A percentile compares a stretch with the other conserved stretches of the same genome.
Conservation (phyloP, 2,797 vertebrate species). For the Melanogrammus aeglefinus region DNA sequence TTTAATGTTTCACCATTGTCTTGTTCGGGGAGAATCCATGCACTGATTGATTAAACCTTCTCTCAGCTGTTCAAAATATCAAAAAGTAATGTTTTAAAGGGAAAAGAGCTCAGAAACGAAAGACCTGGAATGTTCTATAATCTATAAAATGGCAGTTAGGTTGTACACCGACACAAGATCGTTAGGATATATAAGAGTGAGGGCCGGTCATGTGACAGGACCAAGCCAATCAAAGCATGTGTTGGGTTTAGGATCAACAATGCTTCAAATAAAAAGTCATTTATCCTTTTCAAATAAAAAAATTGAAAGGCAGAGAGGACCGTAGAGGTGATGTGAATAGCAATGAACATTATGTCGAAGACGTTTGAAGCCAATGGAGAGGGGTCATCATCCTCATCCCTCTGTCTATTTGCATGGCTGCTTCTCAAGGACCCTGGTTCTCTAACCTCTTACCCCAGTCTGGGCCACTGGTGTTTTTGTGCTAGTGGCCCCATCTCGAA, state of each 20-base stretch:
- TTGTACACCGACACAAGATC: slow-evolving; percentile 54
- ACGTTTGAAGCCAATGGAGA: slow-evolving; percentile 51
- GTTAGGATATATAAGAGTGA: slow-evolving; percentile 38
- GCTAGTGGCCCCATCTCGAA: background rate
- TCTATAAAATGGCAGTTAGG: slow-evolving; percentile 76
- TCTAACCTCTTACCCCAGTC: slow-evolving; percentile 47
- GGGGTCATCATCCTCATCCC: slow-evolving; percentile 46
- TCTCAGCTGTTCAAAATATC: slow-evolving; percentile 29
- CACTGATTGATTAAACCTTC: slow-evolving; percentile 25
- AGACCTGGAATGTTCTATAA: slow-evolving; percentile 72
- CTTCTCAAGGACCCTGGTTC: slow-evolving; percentile 47
- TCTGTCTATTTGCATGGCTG: slow-evolving; percentile 59
- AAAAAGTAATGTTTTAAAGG: slow-evolving; percentile 63
- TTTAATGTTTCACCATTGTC: slow-evolving; percentile 33
- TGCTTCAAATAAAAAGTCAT: slow-evolving; percentile 52
- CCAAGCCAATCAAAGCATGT: slow-evolving; percentile 32
- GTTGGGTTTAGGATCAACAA: slow-evolving; percentile 58
- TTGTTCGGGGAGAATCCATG: slow-evolving; percentile 31
- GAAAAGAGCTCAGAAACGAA: slow-evolving; percentile 55
- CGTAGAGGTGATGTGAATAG: slow-evolving; percentile 32
- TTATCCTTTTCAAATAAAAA: slow-evolving; percentile 52
- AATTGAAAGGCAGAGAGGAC: slow-evolving; percentile 38
- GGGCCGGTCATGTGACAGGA: slow-evolving; percentile 28
- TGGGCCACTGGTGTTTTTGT: background rate
- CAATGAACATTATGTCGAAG: slow-evolving; percentile 48